Base-by-base conservation (phyloP, 2,797 vertebrate genomes). In the Peromyscus eremicus region DNA sequence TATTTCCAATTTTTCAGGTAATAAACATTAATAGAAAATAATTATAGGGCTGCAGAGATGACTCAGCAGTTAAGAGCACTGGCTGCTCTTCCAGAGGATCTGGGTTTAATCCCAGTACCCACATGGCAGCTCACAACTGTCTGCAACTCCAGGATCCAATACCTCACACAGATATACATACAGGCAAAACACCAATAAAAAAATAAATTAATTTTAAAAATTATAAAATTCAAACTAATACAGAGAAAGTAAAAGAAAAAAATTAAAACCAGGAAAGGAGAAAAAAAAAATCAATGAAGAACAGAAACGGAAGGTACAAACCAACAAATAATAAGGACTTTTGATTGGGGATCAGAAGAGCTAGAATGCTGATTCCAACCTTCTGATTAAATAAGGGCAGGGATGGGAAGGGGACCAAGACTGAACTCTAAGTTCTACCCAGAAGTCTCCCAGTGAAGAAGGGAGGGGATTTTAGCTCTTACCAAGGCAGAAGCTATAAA, bases 301-400 rank as follows among this genome's bases (percentile, higher is more conserved):
- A 84, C 16, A 91, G 75, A 77, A 84, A 88, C 0, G 17, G 11
- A 85, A 80, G 77, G 32, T 71, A 80, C 16, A 79, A 95, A 86
- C 80, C 46, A 89, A 77, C 34, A 91, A 85, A 70, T 57, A 62
- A 90, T 76, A 34, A 95, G n/a, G 46, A 90, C 37, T 95, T 81
- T 27, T 77, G 43, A 73, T 6, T 43, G 52, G 14, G 57, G 57
- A 60, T 55, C 5, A 13, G 89, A 57, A 81, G 55, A 82, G 55
- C 55, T n/a, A 82, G 55, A 82, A 27, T 60, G 37, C 79, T 8
- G 6, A 37, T 25, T 27, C 55, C 55, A 60, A 27, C 13, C 80
- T 40, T 82, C n/a, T 60, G 55, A 40, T 8, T 37, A 60, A 60
- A 60, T 81, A 40, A 25, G 43, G 32, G 46, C 60, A 62, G 60